Percentiles rank a stretch among this genome's conserved stretches.
These are phyloP conservation scores for Neoitamus cyanurus DNA, from an alignment of 2,888 invertebrate species.

Conservation along the genomic window DNA sequence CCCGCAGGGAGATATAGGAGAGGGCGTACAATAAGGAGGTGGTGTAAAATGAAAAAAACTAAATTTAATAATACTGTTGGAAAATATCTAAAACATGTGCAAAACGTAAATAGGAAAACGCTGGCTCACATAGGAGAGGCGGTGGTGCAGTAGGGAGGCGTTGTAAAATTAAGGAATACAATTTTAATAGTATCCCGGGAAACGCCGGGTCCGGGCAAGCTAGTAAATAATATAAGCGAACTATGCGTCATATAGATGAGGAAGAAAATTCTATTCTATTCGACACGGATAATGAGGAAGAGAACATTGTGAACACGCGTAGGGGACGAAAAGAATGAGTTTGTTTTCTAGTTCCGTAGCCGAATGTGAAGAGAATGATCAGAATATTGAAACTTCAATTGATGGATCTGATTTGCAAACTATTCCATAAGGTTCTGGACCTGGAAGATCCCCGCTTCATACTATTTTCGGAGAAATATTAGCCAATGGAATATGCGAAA, in stretches of 20 bases:
- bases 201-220: too few relatives aligned
- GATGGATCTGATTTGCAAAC: conserved; percentile 47
- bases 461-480: conserved; percentile 44
- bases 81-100: too few relatives aligned
- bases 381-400: conserved; percentile 46
- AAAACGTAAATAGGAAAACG: conserved; percentile 4
- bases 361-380: conserved; percentile 46
- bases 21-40: too few relatives aligned
- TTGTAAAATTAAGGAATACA: too few relatives aligned
- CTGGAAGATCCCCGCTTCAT: conserved; percentile 49
- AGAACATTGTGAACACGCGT: conserved; percentile 48
- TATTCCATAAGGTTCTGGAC: conserved; percentile 41
- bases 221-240: background rate
- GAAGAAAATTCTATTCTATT: conserved; percentile 28
- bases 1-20: too few relatives aligned
- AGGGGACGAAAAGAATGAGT: conserved; percentile 49
- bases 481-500: conserved; percentile 51
- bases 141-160: too few relatives aligned
- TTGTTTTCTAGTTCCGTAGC: conserved; percentile 50
- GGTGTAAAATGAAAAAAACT: too few relatives aligned
- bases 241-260: background rate
- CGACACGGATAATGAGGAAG: conserved; percentile 49
- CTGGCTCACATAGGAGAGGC: too few relatives aligned
- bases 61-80: too few relatives aligned
- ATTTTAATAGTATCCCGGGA: too few relatives aligned